Evolutionary conservation across 2,113 vertebrate species (phyloP).

Genomic region (Ptychochromis oligacanthus): DNA sequence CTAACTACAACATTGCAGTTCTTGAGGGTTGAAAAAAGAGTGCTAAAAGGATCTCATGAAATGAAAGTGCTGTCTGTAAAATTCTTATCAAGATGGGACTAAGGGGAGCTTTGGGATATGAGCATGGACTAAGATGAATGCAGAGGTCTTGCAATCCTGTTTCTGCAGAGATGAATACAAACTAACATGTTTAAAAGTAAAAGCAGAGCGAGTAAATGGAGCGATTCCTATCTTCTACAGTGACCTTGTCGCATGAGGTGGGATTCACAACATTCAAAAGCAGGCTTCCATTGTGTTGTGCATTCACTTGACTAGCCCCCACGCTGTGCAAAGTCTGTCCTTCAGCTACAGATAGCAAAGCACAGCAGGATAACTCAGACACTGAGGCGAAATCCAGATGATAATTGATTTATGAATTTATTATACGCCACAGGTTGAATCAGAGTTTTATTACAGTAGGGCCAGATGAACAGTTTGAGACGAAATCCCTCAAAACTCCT

Average conservation of each 20-base stretch:
- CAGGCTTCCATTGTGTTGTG: constrained; percentile 4
- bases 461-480: not conserved
- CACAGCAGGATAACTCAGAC: constrained; percentile 6
- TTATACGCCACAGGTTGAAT: not conserved
- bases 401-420: constrained; percentile 34
- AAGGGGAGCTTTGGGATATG: constrained; percentile 7
- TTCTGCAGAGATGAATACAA: not conserved
- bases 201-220: not conserved
- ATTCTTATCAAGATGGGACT: not conserved
- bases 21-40: not conserved
- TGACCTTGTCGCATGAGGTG: constrained; percentile 21
- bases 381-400: not conserved
- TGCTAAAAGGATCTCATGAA: constrained; percentile 10
- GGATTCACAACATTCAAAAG: not conserved
- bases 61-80: not conserved
- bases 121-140: constrained; percentile 15
- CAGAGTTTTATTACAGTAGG: not conserved
- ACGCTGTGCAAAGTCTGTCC: constrained; percentile 34
- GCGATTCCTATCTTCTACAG: not conserved
- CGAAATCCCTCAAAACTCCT: not conserved
- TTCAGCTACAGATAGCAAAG: constrained; percentile 23
- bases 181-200: not conserved
- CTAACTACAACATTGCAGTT: not conserved
- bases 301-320: not conserved
- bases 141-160: not conserved